A percentile compares a stretch with the other conserved stretches of the same genome.
Evolutionary conservation across 2,113 vertebrate genomes (phyloP).

Genomic region (Gasterosteus nipponicus): DNA sequence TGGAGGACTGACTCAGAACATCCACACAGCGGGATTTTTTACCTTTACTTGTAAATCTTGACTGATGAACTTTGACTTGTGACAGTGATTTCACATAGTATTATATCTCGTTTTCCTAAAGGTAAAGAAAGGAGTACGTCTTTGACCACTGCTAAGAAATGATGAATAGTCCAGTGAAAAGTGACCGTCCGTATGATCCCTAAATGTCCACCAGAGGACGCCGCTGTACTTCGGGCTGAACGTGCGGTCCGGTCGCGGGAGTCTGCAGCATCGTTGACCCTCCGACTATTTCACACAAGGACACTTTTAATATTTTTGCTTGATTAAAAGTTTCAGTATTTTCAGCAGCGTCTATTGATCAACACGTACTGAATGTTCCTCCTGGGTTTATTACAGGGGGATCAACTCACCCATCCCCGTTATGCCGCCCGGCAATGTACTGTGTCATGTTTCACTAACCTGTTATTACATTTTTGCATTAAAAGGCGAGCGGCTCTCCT

Average conservation of each 20-base stretch:
- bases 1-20: background rate
- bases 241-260: background rate
- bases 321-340: background rate
- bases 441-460: background rate
- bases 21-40: background rate
- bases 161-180: background rate
- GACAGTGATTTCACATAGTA: too few relatives aligned
- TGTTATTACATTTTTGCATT: background rate
- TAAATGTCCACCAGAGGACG: constrained; percentile 56
- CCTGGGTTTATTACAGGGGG: background rate
- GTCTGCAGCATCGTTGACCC: constrained; percentile 25
- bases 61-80: too few relatives aligned
- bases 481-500: background rate
- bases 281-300: background rate
- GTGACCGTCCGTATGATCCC: too few relatives aligned
- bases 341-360: background rate
- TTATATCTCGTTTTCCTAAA: too few relatives aligned
- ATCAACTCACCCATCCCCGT: background rate
- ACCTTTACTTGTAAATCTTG: too few relatives aligned
- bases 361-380: background rate
- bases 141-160: background rate
- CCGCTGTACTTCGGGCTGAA: constrained; percentile 11
- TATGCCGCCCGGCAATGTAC: background rate
- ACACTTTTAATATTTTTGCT: background rate
- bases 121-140: background rate